Base-by-base conservation (phyloP, 2,797 vertebrate species). In the Tokudaia tokunoshimensis region DNA sequence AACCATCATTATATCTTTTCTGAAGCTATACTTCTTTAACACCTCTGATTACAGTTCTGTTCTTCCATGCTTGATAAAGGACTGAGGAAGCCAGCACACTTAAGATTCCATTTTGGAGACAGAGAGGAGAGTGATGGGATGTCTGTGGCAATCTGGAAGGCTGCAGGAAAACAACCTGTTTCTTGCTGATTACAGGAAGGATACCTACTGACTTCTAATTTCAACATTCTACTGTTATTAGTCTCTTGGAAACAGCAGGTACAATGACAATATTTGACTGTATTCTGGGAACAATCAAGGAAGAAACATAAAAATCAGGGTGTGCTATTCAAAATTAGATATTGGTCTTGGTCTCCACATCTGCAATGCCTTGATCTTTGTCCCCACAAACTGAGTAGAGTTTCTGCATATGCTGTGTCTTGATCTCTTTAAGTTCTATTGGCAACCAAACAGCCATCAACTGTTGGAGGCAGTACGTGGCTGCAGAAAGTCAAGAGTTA, bases 11-110 rank as follows among this genome's bases (percentile, higher is more conserved):
- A 55, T 57, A 20, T 92, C 92, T 67, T 92, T 89, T 89, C 85
- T 91, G 63, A 59, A 94, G 92, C 50, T n/a, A 63, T 0, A 70
- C n/a, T 82, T 89, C 50, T 93, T 94, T 95, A 90, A 82, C 29
- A 90, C 26, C 57, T 97, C 37, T 93, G 82, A 94, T 92, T 96
- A 91, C 26, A 93, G 83, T 95, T 95, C 79, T 79, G 13, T 76
- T 34, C 63, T 89, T 93, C 72, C 29, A 9, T 44, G 52, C 44
- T 61, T 72, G 72, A 12, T 37, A 85, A 92, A 88, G 50, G 31
- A 65, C 41, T 41, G 50, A 88, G 95, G 81, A 94, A 94, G 96
- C 52, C 24, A 92, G 34, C 9, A 22, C 67, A 76, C 83, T 81
- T 92, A 65, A 63, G 59, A 70, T 87, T 92, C 44, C 17, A 70